Percentiles rank a stretch among this genome's conserved stretches.
Conservation (phyloP, 2,797 vertebrate genomes). For the Glyptemys insculpta region DNA sequence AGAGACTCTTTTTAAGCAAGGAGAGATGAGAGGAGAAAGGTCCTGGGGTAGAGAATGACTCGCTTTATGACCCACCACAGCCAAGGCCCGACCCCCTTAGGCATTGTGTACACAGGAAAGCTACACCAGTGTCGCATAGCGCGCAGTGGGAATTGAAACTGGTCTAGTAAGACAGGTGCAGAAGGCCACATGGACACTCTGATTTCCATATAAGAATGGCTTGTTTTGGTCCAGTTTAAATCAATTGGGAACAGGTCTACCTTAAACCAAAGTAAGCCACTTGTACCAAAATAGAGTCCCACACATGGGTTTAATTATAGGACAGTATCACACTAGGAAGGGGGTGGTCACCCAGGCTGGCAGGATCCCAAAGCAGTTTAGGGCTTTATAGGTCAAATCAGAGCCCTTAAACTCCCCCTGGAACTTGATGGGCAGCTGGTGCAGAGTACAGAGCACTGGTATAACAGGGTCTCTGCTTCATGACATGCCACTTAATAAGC, state of each 20-base stretch:
- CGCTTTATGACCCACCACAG: fast-evolving
- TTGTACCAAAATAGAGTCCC: neutral
- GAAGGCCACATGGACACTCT: neutral
- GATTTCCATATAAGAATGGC: neutral
- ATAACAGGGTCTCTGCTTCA: neutral
- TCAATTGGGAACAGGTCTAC: conserved; percentile 43
- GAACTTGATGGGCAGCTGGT: neutral
- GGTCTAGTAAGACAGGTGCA: neutral
- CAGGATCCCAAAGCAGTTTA: neutral
- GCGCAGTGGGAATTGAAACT: fast-evolving
- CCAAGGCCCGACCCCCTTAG: neutral
- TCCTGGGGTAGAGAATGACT: neutral
- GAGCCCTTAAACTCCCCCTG: neutral
- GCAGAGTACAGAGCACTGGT: fast-evolving
- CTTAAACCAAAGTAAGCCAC: neutral
- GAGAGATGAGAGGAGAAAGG: too few relatives aligned
- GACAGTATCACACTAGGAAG: fast-evolving
- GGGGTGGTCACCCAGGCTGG: neutral
- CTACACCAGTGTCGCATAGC: fast-evolving
- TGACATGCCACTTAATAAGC: neutral
- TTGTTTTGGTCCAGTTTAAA: neutral
- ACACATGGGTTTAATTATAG: neutral
- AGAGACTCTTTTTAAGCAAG: fast-evolving
- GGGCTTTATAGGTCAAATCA: neutral
- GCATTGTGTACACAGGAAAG: neutral